Conservation (phyloP, 2,113 vertebrate species). For the Cercocebus atys region DNA sequence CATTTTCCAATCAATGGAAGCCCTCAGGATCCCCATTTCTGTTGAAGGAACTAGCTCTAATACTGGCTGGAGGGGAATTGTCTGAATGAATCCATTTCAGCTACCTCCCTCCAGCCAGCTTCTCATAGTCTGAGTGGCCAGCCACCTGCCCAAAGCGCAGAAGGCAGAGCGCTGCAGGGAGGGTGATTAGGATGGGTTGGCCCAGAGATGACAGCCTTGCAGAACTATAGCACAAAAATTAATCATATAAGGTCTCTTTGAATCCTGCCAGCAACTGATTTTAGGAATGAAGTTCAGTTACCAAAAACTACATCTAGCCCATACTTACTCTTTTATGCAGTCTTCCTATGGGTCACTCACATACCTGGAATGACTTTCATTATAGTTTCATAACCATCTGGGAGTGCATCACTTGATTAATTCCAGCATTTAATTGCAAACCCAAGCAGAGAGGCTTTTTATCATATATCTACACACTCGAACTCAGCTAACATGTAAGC, state of each 20-base stretch:
- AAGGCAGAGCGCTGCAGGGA: accelerated
- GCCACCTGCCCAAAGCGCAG: neutral
- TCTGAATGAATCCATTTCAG: neutral
- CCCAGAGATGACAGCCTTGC: accelerated
- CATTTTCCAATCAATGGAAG: slow-evolving; percentile 37
- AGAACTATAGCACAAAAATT: neutral
- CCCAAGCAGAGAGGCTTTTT: neutral
- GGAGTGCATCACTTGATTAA: neutral
- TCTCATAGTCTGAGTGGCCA: neutral
- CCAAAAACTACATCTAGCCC: neutral
- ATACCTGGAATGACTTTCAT: neutral
- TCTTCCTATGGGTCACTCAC: neutral
- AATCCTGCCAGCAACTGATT: neutral
- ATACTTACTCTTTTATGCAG: neutral
- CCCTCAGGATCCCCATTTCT: neutral
- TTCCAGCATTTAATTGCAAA: neutral
- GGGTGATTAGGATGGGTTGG: neutral
- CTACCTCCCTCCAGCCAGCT: neutral
- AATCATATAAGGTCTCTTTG: neutral
- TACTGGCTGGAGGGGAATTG: neutral
- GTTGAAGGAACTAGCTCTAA: neutral
- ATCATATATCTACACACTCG: neutral
- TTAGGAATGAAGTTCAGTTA: slow-evolving; percentile 3
- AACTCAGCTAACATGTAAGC: neutral
- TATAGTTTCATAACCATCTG: neutral